Evolutionary conservation across 2,888 invertebrate genomes (phyloP), one percentile per base, ranked within the genome.

Genomic region (Drosophila bunnanda): DNA sequence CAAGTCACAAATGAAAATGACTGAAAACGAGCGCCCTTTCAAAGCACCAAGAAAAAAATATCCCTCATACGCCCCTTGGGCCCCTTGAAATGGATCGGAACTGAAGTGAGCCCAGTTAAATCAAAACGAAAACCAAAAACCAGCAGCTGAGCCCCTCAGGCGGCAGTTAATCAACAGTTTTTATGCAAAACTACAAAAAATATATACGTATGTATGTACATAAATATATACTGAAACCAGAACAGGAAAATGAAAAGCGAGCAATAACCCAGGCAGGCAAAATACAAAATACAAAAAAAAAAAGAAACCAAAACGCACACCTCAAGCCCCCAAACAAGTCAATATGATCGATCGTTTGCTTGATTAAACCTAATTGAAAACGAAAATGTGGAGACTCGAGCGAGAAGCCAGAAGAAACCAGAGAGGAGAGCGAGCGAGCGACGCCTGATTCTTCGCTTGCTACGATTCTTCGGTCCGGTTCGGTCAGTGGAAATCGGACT

Each of bases 291-390:
- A 67, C 58, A 57, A 44, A 34, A 44, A 60, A 72, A 67, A 57
- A 44, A 36, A 50, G 60, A 72, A 71, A 17, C 32, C 70, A 54
- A 86, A 84, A 88, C 86, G 88, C 86, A 88, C 88, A 88, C 83
- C 80, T 85, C 82, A 75, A 85, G 86, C 61, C 76, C 62, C 76
- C 73, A 75, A 82, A 82, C 83, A 83, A 88, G 83, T 86, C 89
- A 89, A 89, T 89, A 87, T 89, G 89, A 86, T 86, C 88, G 89
- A 86, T 86, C 89, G 88, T 84, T 85, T 84, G 85, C 78, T 82
- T 89, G 85, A 85, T 85, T 89, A 85, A 85, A 89, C 82, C 88
- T 82, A 89, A 85, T 85, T 85, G 89, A 85, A 89, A 85, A 78
- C 89, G 85, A 85, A 89, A 85, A 87, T 89, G 88, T 85, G 62